Conservation (phyloP, 2,113 vertebrate genomes). For the Engystomops pustulosus region DNA sequence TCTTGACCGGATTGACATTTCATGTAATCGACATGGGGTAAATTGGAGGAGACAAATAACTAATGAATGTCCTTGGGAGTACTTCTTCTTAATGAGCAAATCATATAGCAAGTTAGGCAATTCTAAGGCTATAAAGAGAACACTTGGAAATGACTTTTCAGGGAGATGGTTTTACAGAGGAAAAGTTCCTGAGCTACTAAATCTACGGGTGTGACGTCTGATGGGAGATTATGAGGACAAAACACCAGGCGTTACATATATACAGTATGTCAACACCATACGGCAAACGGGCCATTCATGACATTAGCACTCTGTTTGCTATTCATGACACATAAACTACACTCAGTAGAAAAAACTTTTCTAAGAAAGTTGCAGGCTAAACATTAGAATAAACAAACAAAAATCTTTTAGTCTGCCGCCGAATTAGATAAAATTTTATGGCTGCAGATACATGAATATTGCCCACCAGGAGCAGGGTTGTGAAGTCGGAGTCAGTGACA, state of each 20-base stretch:
- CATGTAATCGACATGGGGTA: slow-evolving; percentile 22
- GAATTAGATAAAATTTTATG: too few species aligned
- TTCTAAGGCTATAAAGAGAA: slow-evolving; percentile 14
- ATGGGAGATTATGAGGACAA: slow-evolving; percentile 1
- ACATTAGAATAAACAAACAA: too few species aligned
- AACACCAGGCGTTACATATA: neutral
- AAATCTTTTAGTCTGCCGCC: neutral
- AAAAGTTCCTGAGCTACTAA: neutral
- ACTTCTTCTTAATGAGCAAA: slow-evolving; percentile 21
- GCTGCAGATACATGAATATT: too few species aligned
- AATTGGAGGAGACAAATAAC: slow-evolving; percentile 17
- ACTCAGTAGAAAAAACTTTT: neutral
- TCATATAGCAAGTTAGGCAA: neutral
- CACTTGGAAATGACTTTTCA: slow-evolving; percentile 12
- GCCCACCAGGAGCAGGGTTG: too few species aligned
- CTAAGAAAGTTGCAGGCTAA: neutral
- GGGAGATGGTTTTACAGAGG: neutral
- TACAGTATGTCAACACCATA: slow-evolving; percentile 14
- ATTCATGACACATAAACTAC: neutral
- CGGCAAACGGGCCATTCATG: neutral
- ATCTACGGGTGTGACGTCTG: neutral
- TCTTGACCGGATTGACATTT: slow-evolving; percentile 16
- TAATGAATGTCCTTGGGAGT: slow-evolving; percentile 39
- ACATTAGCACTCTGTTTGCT: neutral
- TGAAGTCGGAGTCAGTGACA: too few species aligned